Base-by-base conservation (phyloP, 2,797 vertebrate genomes). In the Hoplostethus atlanticus region DNA sequence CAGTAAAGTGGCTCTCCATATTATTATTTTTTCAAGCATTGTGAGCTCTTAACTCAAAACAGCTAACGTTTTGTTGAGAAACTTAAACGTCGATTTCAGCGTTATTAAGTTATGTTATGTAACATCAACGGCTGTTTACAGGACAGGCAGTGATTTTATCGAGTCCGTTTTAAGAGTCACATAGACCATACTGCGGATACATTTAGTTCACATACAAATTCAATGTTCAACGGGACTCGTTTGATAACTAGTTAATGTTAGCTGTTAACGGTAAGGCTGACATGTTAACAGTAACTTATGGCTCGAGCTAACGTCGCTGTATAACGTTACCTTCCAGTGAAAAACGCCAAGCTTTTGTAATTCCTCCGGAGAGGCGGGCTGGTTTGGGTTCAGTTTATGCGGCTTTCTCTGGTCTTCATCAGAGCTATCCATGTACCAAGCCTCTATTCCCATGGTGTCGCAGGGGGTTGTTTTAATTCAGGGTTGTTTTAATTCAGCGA, bases 371-470 rank as follows among this genome's bases (percentile, higher is more conserved):
- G 87, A 76, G 0, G 94, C 96, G 0, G 95, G 80, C 68, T 83
- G 80, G 34, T 92, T 80, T 0, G 96, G 96, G 13, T 79, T 13
- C 4, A 79, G 68, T 44, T 73, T 93, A 86, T 97, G 96, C 0
- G 93, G 94, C 13, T 63, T 82, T 57, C 93, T 83, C 86, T 93
- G 94, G 52, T 97, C 96, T 2, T 87, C 93, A 0, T 67, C 77
- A 0, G 82, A 93, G 8, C 76, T 79, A 73, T 97, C 94, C 93
- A 96, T 94, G 71, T 91, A 96, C 96, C 96, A 97, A 7, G 96
- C 95, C n/a, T 95, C 92, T 8, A 96, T 36, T 46, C 1, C 57
- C 88, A 90, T 90, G 1, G 0, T 58, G 34, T 4, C 12, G 6
- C 40, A 2, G 9, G 10, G 40, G 40, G 6, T 42, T 9, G 10